A percentile compares a stretch with the other conserved stretches of the same genome.
Evolutionary conservation across 2,113 vertebrate species (phyloP).

Genomic region (Oryzias celebensis): DNA sequence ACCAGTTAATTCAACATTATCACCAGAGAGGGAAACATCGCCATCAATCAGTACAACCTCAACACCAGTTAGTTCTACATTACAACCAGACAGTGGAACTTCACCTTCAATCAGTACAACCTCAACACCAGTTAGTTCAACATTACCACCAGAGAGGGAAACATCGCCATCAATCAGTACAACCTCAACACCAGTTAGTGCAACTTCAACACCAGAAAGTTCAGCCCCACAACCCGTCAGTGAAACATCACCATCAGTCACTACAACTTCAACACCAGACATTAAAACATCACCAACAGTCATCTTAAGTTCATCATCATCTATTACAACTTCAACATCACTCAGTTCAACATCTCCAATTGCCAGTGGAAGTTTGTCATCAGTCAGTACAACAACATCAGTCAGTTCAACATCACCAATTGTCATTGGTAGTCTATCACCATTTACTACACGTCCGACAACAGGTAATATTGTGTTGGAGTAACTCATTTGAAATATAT

Average conservation of each 20-base stretch:
- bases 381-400: not conserved
- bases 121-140: not conserved
- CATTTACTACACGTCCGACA: accelerated
- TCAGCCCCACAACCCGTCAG: not conserved
- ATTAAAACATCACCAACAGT: not conserved
- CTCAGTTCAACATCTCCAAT: not conserved
- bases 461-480: no score
- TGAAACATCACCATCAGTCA: not conserved
- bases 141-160: not conserved
- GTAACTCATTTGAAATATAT: no score
- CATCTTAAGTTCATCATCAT: not conserved
- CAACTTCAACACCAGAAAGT: not conserved
- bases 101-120: no score
- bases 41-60: no score
- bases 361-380: not conserved
- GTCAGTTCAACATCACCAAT: not conserved
- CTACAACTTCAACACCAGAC: not conserved
- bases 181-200: not conserved
- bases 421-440: no score
- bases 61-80: no score
- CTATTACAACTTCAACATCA: not conserved
- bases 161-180: not conserved
- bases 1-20: no score
- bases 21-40: no score
- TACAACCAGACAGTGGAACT: no score